Conservation (phyloP, 2,888 invertebrate genomes). For the Brachynemurus nebulosus region DNA sequence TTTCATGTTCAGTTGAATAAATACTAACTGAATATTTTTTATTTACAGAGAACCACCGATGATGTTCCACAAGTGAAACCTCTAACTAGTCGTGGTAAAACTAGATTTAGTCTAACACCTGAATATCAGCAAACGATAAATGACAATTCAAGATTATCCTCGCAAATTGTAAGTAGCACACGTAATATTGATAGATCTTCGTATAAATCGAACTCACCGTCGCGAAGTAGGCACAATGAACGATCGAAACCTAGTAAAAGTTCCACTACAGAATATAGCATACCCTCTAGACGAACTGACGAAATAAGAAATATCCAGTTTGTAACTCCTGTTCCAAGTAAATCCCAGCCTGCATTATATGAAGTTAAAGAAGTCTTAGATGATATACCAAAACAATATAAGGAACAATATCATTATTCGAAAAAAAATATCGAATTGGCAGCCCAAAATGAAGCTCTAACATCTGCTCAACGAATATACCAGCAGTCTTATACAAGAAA, state of each 20-base stretch:
- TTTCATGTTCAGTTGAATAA: too few relatives aligned
- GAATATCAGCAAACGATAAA: constrained; percentile 23
- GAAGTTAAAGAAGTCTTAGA: constrained; percentile 30
- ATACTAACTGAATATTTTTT: background rate
- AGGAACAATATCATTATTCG: constrained; percentile 15
- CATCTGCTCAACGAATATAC: constrained; percentile 1
- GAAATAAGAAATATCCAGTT: constrained; percentile 10
- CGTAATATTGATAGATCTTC: constrained; percentile 1
- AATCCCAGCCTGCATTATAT: constrained; percentile 17
- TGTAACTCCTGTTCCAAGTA: constrained; percentile 4
- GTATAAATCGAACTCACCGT: constrained; percentile 3
- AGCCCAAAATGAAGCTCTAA: background rate
- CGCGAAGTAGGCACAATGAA: background rate
- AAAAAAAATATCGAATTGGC: background rate
- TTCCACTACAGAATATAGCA: background rate
- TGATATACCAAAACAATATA: constrained; percentile 26
- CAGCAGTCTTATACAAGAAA: constrained; percentile 8
- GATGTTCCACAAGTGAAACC: constrained; percentile 6
- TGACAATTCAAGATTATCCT: constrained; percentile 10
- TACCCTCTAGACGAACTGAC: background rate
- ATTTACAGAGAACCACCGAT: background rate
- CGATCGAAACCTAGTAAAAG: background rate
- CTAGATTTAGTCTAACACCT: constrained; percentile 25
- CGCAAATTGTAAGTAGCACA: constrained; percentile 12
- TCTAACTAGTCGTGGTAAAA: constrained; percentile 25